Evolutionary conservation across 2,113 vertebrate species (phyloP).

Genomic region (Myotis lucifugus): DNA sequence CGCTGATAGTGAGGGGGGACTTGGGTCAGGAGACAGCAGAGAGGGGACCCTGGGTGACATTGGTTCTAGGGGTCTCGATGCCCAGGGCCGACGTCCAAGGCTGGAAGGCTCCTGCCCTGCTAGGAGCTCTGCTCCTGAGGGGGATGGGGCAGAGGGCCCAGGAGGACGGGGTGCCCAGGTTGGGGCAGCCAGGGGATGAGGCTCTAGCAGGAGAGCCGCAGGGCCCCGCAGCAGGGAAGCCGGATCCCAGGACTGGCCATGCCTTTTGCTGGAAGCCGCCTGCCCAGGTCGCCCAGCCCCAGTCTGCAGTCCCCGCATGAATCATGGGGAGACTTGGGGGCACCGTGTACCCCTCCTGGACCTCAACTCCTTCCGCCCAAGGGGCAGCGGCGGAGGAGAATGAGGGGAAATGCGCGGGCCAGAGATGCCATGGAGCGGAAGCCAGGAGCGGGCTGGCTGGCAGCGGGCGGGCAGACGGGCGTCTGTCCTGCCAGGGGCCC

Average conservation of each 20-base stretch:
- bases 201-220: neutral
- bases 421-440: neutral
- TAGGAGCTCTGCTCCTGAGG: neutral
- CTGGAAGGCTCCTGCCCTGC: neutral
- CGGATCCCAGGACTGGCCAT: rapidly evolving
- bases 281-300: neutral
- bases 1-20: neutral
- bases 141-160: neutral
- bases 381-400: neutral
- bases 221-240: neutral
- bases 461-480: constrained; percentile 70
- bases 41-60: neutral
- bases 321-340: neutral
- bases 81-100: neutral
- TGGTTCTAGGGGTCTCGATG: neutral
- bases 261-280: neutral
- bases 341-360: neutral
- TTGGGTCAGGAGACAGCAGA: neutral
- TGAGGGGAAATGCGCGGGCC: neutral
- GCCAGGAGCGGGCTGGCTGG: constrained; percentile 34
- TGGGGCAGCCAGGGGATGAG: neutral
- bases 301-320: neutral
- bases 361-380: neutral
- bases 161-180: neutral
- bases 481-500: constrained; percentile 85